phyloP scores from a whole-genome alignment of 2,888 invertebrate species.

The Zelleria hepariella region DNA sequence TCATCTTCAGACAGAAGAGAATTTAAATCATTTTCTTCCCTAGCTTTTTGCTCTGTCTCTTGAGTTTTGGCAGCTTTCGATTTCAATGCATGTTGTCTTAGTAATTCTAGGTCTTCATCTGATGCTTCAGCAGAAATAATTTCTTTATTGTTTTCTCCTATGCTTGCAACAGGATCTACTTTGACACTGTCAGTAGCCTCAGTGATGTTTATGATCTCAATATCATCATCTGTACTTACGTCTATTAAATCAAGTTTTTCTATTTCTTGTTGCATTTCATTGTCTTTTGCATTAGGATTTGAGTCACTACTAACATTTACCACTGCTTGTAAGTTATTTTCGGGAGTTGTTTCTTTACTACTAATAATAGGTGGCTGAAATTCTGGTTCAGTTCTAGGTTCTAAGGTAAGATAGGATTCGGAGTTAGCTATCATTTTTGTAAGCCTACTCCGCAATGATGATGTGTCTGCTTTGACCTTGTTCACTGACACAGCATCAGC shows the following conservation, averaged over 20 bases:
- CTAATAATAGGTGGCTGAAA: neutral
- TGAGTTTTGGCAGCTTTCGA: conserved; percentile 44
- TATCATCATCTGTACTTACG: conserved; percentile 31
- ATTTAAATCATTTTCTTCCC: conserved; percentile 18
- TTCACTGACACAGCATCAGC: conserved; percentile 68
- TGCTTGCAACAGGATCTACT: neutral
- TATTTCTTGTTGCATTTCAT: conserved; percentile 12
- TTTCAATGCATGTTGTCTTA: conserved; percentile 58
- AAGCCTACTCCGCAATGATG: conserved; percentile 47
- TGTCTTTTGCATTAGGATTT: conserved; percentile 11
- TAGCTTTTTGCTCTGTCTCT: conserved; percentile 13
- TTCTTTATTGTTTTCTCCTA: conserved; percentile 12
- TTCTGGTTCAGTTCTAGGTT: neutral
- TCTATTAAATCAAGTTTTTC: conserved; percentile 26
- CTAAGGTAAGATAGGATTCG: neutral
- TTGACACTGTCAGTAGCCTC: neutral
- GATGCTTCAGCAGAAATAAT: conserved; percentile 35
- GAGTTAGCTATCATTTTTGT: conserved; percentile 41
- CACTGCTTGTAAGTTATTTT: neutral
- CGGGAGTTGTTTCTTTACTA: neutral
- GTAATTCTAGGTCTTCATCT: conserved; percentile 60
- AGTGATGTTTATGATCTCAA: conserved; percentile 10
- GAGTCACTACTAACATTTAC: too few relatives aligned
- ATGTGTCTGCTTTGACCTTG: conserved; percentile 36
- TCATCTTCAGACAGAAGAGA: conserved; percentile 55